Base-by-base conservation (phyloP, 1,140 invertebrate genomes). In the Trachymyrmex cornetzi region DNA sequence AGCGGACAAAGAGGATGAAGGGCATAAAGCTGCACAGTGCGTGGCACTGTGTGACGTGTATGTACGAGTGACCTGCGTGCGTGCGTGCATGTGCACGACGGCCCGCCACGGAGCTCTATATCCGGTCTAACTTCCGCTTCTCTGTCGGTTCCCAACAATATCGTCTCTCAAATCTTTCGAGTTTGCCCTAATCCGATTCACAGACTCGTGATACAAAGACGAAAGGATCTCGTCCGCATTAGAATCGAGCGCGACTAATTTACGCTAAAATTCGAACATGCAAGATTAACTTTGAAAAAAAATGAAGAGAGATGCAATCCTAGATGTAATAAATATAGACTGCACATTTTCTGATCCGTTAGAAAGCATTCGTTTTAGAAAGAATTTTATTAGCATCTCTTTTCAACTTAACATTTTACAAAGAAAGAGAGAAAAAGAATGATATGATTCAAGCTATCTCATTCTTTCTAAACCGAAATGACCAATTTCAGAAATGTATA, bases 91-190 rank as follows among this genome's bases (percentile, higher is more conserved):
- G 57, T 77, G 30, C 6, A 16, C 5, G 38, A 48, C 7, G 80
- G 27, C 38, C 50, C 44, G 12, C 38, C 55, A 59, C 24, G 38
- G 19, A 59, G n/a, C 38, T 59, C 55, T 74, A 74, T 84, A 84
- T 84, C 80, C 80, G 80, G 67, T 61, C 55, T 19, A 74, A 55
- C 38, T 84, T 84, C 69, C 80, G 80, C 2, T 19, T 61, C 24
- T 84, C 67, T 61, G 63, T 69, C 77, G 30, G 48, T 38, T 27
- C 38, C 55, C 14, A 55, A 75, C 80, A 50, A 75, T 84, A 84
- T 84, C 80, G 55, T 74, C 67, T 69, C 67, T 82, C 59, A 71
- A 38, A 82, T 82, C 69, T 84, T 34, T 74, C 55, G n/a, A 75
- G 69, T 75, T 63, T 38, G 24, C 14, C 55, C 55, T 84, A 84